Conservation (phyloP, 2,888 invertebrate species). For the Lasioglossum morio region DNA sequence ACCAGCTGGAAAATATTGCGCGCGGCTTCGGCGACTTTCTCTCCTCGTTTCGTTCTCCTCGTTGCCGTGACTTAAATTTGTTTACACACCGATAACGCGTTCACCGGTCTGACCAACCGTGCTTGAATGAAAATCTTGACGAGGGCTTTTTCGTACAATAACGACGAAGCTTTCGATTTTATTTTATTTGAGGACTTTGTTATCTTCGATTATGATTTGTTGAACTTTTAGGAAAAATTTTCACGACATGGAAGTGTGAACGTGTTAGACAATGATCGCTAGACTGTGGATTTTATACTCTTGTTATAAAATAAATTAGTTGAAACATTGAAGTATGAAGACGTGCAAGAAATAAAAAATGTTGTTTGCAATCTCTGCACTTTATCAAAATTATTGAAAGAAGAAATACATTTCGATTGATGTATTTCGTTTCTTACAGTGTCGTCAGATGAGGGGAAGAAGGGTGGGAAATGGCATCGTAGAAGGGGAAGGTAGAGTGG, state of each 20-base stretch:
- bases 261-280: not conserved
- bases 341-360: not conserved
- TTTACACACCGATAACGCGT: not conserved
- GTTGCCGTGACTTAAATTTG: not conserved
- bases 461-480: no score
- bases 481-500: no score
- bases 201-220: no score
- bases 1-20: not conserved
- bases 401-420: no score
- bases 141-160: not conserved
- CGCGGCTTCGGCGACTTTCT: not conserved
- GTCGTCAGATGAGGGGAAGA: no score
- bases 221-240: not conserved
- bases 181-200: no score
- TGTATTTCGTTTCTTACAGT: no score
- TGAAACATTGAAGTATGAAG: no score
- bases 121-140: not conserved
- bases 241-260: not conserved
- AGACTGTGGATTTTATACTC: not conserved
- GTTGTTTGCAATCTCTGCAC: no score
- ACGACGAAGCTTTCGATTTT: no score
- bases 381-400: not conserved
- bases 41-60: not conserved
- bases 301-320: no score
- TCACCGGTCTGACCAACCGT: not conserved